Evolutionary conservation across 2,888 invertebrate species (phyloP).

Genomic region (Theretra japonica): DNA sequence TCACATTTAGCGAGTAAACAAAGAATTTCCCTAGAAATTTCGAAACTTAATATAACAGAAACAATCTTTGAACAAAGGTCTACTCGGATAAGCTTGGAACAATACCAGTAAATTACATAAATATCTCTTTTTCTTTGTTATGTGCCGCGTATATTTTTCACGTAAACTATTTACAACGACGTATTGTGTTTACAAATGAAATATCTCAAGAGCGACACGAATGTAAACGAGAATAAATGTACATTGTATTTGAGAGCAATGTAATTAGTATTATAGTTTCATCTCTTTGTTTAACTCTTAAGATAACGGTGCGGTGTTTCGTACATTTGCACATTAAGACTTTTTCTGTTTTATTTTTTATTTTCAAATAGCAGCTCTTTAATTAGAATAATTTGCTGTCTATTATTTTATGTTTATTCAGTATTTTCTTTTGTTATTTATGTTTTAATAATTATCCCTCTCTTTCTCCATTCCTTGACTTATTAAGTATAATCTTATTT

Average conservation of each 20-base stretch:
- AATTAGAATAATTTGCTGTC: neutral
- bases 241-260: constrained; percentile 36
- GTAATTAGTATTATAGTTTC: constrained; percentile 50
- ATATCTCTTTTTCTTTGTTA: constrained; percentile 8
- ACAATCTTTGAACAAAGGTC: neutral
- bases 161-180: constrained; percentile 3
- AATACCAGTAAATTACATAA: constrained; percentile 3
- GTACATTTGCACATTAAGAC: neutral
- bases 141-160: neutral
- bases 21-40: neutral
- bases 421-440: neutral
- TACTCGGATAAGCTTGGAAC: neutral
- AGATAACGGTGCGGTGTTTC: neutral
- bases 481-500: too few relatives aligned
- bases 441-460: neutral
- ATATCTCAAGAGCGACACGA: constrained; percentile 32
- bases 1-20: neutral
- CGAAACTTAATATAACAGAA: neutral
- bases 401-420: neutral
- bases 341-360: too few relatives aligned
- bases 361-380: too few relatives aligned
- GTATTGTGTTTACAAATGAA: constrained; percentile 6
- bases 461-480: too few relatives aligned
- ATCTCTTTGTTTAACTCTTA: constrained; percentile 37
- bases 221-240: constrained; percentile 42